These are phyloP conservation scores for Hormaphis cornu DNA, from an alignment of 1,140 invertebrate species.

Conservation along the genomic window DNA sequence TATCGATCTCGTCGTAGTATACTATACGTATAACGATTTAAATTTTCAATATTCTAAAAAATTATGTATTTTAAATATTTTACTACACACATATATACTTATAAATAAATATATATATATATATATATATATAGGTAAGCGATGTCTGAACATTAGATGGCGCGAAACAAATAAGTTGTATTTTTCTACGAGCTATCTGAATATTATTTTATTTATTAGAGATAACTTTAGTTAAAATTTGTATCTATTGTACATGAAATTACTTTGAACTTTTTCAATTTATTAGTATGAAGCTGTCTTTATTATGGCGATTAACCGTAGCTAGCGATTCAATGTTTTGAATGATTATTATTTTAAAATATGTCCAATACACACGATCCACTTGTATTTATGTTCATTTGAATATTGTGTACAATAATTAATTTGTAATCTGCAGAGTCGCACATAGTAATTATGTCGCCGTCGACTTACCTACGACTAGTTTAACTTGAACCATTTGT, in stretches of 20 bases:
- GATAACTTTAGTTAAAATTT: conserved; percentile 6
- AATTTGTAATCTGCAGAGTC: too few relatives aligned
- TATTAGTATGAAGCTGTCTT: neutral
- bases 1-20: neutral
- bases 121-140: neutral
- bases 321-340: too few relatives aligned
- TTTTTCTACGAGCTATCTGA: conserved; percentile 4
- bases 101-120: neutral
- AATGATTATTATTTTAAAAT: too few relatives aligned
- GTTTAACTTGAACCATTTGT: too few relatives aligned
- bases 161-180: conserved; percentile 8
- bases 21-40: neutral
- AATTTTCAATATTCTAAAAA: neutral
- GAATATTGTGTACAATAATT: too few relatives aligned
- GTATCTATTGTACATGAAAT: too few relatives aligned
- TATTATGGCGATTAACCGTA: too few relatives aligned
- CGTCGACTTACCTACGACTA: too few relatives aligned
- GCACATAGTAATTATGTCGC: too few relatives aligned
- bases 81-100: neutral
- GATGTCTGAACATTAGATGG: neutral
- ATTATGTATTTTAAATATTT: neutral
- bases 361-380: too few relatives aligned
- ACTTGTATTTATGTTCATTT: too few relatives aligned
- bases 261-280: too few relatives aligned
- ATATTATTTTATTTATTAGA: conserved; percentile 3